These are phyloP conservation scores for Passerina amoena DNA, from an alignment of 2,113 vertebrate species.

Conservation along the genomic window DNA sequence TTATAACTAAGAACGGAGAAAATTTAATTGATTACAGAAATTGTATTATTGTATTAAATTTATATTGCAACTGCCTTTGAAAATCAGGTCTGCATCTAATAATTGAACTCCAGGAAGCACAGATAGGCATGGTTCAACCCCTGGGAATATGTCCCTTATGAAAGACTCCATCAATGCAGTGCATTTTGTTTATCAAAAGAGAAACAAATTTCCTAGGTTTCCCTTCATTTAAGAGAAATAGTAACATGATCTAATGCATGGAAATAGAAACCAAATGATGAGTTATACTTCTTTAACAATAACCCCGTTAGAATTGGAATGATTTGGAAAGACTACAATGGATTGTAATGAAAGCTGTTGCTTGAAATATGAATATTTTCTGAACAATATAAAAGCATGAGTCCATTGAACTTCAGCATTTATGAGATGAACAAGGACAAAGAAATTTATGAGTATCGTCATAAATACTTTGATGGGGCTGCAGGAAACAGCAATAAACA, in stretches of 20 bases:
- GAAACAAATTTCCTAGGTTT: background rate
- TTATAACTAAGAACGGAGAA: background rate
- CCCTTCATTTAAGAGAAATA: background rate
- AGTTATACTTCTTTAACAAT: background rate
- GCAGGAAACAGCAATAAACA: background rate
- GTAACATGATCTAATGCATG: background rate
- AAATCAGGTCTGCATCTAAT: background rate
- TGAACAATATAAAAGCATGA: background rate
- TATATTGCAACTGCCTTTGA: background rate
- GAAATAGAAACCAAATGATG: background rate
- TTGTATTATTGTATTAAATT: background rate
- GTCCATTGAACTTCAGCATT: background rate
- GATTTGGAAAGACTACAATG: background rate
- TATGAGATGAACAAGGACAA: background rate
- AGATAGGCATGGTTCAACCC: background rate
- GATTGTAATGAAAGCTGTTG: background rate
- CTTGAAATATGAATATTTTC: background rate
- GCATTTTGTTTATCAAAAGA: background rate
- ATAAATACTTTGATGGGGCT: background rate
- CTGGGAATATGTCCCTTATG: background rate
- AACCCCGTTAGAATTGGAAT: background rate
- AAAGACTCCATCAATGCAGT: background rate
- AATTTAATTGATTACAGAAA: background rate
- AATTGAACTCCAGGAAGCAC: background rate
- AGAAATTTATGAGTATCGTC: background rate